Percentiles rank a stretch among this genome's conserved stretches.
phyloP scores from a whole-genome alignment of 2,113 vertebrate species.

The Chloropsis cyanopogon region DNA sequence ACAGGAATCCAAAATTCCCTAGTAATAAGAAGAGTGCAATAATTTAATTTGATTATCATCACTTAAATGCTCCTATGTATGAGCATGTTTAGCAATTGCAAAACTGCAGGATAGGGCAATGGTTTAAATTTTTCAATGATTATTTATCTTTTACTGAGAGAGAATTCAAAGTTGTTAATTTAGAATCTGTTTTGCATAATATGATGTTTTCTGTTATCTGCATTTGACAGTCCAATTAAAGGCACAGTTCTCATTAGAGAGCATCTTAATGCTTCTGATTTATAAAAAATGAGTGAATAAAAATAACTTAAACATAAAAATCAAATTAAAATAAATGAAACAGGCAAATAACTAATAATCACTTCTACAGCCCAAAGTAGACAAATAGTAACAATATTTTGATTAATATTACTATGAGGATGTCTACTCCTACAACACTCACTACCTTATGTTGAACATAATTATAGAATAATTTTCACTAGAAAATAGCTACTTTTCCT shows the following conservation, averaged over 20 bases:
- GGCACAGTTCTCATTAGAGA: not conserved
- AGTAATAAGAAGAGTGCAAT: not conserved
- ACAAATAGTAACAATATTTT: not conserved
- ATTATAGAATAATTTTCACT: not conserved
- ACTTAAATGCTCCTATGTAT: not conserved
- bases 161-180: not conserved
- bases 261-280: not conserved
- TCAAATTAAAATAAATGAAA: not conserved
- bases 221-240: not conserved
- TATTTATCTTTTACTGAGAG: not conserved
- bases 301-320: not conserved
- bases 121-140: not conserved
- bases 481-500: not conserved
- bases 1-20: not conserved
- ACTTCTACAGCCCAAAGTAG: not conserved
- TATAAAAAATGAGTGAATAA: not conserved
- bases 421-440: not conserved
- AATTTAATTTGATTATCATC: not conserved
- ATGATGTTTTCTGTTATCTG: not conserved
- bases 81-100: not conserved
- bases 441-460: not conserved
- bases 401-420: not conserved
- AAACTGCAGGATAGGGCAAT: not conserved
- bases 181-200: not conserved
- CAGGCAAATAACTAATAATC: not conserved